Evolutionary conservation across 2,797 vertebrate genomes (phyloP), one percentile per base, ranked within the genome.

Genomic region (Knipowitschia caucasica): DNA sequence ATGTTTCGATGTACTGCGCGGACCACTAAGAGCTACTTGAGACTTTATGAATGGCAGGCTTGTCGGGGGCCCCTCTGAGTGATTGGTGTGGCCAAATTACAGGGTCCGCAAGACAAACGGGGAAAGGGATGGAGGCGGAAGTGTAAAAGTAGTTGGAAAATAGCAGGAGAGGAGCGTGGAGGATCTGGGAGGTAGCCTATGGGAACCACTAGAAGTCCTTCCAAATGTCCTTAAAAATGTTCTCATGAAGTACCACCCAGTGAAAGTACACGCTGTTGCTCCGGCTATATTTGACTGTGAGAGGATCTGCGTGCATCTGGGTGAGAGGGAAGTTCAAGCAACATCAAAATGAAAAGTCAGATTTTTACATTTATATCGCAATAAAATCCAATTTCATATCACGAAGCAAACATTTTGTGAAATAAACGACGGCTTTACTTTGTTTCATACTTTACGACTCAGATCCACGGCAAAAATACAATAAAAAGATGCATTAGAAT

Each of bases 21-120:
- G 81, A 91, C 91, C 90, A 87, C 91, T 91, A 92, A 92, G 73
- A 91, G 85, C 84, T 85, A 89, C 86, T 85, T 90, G 89, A 80
- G 81, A 86, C 89, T 89, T 91, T 88, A 91, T 90, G 91, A 91
- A 92, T 91, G 88, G 86, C 77, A 89, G 88, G 84, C 85, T 86
- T 83, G 86, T 88, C 42, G 60, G 84, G 81, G 82, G 81, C 89
- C 80, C 72, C 62, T 74, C 42, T 62, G 82, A 83, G 62, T 79
- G 83, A 89, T 89, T 83, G 86, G 74, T 78, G 77, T 82, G 64
- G 68, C 44, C 44, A 91, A 91, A 92, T 92, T 90, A 91, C 84
- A 91, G 87, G 83, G 85, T 86, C 86, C 55, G 17, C 43, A 84
- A 87, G 85, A 80, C 79, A 88, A 88, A 82, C 73, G 77, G 46